Evolutionary conservation across 23 tunicate genomes (phyloP), one percentile per base, ranked within the genome.

Genomic region (Styela clava): DNA sequence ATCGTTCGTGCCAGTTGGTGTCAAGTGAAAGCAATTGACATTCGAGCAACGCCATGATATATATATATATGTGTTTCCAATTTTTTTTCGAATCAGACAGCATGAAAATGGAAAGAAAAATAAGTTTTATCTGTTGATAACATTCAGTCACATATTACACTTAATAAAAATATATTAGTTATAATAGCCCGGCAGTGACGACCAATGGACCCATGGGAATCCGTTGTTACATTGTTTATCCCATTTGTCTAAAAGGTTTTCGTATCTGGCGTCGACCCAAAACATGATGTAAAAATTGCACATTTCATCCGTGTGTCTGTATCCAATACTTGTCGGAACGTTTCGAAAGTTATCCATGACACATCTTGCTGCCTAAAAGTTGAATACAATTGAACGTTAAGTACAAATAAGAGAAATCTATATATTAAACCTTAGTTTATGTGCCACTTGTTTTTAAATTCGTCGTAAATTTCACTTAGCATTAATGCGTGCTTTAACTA

Each of bases 201-300:
- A 44, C 88, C 88, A 85, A 29, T 78, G 88, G 1, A 68, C 63
- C 74, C 74, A 85, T 25, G 65, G 74, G 67, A 62, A 85, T 30
- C 88, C 88, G 20, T 77, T 77, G 2, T 37, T 74, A 28, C 88
- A 85, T 22, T 64, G 31, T 31, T 65, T 73, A 23, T 24, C 30
- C 81, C 79, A 44, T 26, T 24, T 31, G 56, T 30, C 61, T 35
- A 61, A 21, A 3, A 25, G 68, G 9, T 27, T 24, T 20, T 31
- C 62, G 1, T 63, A 51, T 35, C 16, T 34, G 16, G 37, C 24
- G 26, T 61, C 68, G 0, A 74, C 68, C 82, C 83, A 85, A 36
- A 78, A 85, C 88, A 85, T 85, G 34, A 85, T 31, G 77, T 85
- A 85, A 36, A 85, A 85, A 74, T 85, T 85, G 76, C 88, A 85